These are phyloP conservation scores for Calameuta pallipes DNA, from an alignment of 2,888 invertebrate species.

Conservation along the genomic window DNA sequence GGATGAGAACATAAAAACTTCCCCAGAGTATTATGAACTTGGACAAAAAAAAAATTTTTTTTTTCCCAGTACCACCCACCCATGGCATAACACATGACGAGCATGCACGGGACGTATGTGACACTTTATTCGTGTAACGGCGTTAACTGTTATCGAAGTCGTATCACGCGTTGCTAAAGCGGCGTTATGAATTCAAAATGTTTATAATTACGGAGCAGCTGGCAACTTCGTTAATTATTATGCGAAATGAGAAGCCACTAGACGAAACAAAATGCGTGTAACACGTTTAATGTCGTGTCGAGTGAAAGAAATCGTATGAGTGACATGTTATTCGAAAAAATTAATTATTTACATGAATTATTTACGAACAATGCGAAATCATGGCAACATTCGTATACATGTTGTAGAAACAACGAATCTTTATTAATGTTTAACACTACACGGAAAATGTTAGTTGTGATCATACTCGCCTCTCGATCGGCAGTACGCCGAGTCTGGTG, in stretches of 20 bases:
- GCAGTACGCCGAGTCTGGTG: constrained; percentile 59
- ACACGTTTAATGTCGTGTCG: neutral
- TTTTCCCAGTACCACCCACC: neutral
- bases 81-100: neutral
- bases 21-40: neutral
- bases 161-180: neutral
- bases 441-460: constrained; percentile 30
- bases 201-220: neutral
- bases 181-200: neutral
- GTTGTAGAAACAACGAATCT: neutral
- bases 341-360: neutral
- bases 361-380: neutral
- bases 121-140: neutral
- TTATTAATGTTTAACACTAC: neutral
- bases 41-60: neutral
- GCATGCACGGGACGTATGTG: neutral
- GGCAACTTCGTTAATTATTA: neutral
- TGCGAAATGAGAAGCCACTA: neutral
- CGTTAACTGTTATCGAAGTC: neutral
- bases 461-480: constrained; percentile 64
- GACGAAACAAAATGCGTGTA: neutral
- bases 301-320: neutral
- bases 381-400: neutral
- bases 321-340: neutral
- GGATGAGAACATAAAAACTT: neutral